These are phyloP conservation scores for Hapalemur alaotrensis DNA, from an alignment of 2,797 vertebrate species.

Conservation along the genomic window DNA sequence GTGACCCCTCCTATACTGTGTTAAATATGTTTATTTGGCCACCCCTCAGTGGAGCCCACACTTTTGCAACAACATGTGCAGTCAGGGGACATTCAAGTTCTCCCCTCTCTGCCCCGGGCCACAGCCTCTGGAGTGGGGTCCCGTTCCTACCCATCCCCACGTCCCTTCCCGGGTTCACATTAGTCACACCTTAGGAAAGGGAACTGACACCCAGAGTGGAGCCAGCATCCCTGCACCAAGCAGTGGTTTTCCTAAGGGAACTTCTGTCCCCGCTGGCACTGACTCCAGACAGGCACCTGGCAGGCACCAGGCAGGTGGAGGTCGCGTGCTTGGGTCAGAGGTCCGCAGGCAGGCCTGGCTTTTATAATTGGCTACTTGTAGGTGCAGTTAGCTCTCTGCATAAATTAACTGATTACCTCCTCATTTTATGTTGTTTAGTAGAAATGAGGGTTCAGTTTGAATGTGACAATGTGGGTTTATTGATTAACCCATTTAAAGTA, in stretches of 20 bases:
- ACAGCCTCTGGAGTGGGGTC: not conserved
- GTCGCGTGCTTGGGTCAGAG: not conserved
- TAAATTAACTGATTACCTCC: not conserved
- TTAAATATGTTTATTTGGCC: no score
- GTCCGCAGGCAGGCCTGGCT: not conserved
- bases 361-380: not conserved
- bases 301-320: not conserved
- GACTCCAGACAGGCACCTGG: not conserved
- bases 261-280: not conserved
- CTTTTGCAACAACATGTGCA: rapidly evolving
- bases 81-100: not conserved
- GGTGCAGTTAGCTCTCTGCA: not conserved
- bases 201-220: not conserved
- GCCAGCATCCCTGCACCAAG: not conserved
- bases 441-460: not conserved
- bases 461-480: not conserved
- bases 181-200: not conserved
- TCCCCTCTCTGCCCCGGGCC: not conserved
- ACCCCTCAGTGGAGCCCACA: no score
- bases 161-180: not conserved
- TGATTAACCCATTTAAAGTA: not conserved
- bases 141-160: not conserved
- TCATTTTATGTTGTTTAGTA: not conserved
- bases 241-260: not conserved
- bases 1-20: no score